Evolutionary conservation across 2,797 vertebrate species (phyloP), one percentile per base, ranked within the genome.

Genomic region (Pogoniulus pusillus): DNA sequence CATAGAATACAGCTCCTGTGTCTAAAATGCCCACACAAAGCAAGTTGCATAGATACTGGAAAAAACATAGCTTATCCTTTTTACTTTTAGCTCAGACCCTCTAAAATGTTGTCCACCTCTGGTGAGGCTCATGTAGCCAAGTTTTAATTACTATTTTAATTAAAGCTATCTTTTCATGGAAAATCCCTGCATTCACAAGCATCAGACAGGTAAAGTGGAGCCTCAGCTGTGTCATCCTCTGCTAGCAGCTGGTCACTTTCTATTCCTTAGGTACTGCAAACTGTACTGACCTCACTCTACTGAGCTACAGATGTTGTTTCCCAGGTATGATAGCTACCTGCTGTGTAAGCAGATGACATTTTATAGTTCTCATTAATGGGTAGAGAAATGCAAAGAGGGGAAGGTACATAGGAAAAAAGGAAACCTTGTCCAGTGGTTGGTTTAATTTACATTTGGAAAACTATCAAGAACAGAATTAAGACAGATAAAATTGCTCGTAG

Each of bases 371-470:
- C 63, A 93, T 66, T 63, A 65, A 47, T 24, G 32, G 30, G 8
- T 13, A 73, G 49, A 66, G 30, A 20, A 72, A 55, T 16, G 63
- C 32, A 26, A 86, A 60, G 37, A 76, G 26, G 8, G 29, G 39
- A 82, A 66, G 30, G 22, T 43, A 24, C 45, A 34, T 6, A 41
- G 45, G 74, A 60, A 77, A 41, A 41, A 41, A 87, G n/a, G 35
- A 90, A 93, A 87, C 18, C 12, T 53, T 74, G 68, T 45, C 30
- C 62, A 74, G 20, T 3, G 26, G 6, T 60, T 88, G 43, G n/a
- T 74, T 86, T 68, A 57, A 91, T 91, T 90, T 85, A 80, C 65
- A 32, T 91, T 88, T 91, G 71, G 86, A 93, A 71, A 85, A 82
- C 58, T 76, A 71, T 65, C 70, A 87, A 91, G 81, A 82, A 29